A percentile compares a stretch with the other conserved stretches of the same genome.
Evolutionary conservation across 2,113 vertebrate species (phyloP).

Genomic region (Megaceryle torquata): DNA sequence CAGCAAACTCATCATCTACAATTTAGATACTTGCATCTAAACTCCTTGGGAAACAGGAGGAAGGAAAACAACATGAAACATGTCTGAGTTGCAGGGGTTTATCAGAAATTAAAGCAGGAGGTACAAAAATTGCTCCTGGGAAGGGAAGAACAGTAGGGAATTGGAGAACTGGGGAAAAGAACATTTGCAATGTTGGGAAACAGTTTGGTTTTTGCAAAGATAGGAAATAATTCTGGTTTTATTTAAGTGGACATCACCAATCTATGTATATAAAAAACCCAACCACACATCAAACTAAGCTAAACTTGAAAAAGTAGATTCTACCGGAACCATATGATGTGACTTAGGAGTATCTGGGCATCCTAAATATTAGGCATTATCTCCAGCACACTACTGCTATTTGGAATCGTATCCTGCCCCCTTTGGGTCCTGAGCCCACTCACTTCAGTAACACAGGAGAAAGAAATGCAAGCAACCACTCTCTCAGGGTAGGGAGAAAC

Average conservation of each 20-base stretch:
- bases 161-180: background rate
- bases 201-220: background rate
- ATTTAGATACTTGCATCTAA: background rate
- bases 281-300: background rate
- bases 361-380: background rate
- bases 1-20: background rate
- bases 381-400: background rate
- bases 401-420: background rate
- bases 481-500: background rate
- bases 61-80: background rate
- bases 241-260: background rate
- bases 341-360: background rate
- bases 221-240: background rate
- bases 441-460: background rate
- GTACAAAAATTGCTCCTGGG: background rate
- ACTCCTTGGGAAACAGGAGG: background rate
- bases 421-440: background rate
- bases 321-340: background rate
- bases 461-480: background rate
- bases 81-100: background rate
- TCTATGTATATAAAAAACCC: fast-evolving
- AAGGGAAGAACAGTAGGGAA: background rate
- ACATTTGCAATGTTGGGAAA: background rate
- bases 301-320: background rate
- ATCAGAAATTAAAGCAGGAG: background rate